A percentile compares a stretch with the other conserved stretches of the same genome.
phyloP scores from a whole-genome alignment of 2,888 invertebrate genomes.

The Drosophila mulleri region DNA sequence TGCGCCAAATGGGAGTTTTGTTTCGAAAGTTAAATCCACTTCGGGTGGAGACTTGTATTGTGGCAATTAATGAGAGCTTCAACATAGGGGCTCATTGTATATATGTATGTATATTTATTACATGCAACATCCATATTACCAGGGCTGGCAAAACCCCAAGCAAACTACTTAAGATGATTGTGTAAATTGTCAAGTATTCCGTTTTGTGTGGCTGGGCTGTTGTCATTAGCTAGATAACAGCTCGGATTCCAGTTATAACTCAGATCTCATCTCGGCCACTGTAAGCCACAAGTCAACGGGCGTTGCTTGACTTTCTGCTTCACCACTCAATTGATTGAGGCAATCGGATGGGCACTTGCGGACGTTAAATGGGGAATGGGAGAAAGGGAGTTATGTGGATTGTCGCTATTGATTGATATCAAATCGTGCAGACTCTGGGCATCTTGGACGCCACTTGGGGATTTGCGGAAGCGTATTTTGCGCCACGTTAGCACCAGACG shows the following conservation, averaged over 20 bases:
- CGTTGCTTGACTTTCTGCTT: conserved; percentile 59
- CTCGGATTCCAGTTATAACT: conserved; percentile 41
- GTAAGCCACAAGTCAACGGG: conserved; percentile 33
- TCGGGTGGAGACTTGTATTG: conserved; percentile 27
- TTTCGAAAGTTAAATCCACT: conserved; percentile 36
- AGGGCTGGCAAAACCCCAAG: neutral
- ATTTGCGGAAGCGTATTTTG: conserved; percentile 48
- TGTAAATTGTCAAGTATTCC: conserved; percentile 24
- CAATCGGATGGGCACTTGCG: conserved; percentile 35
- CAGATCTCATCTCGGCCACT: conserved; percentile 19
- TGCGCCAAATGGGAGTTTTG: conserved; percentile 23
- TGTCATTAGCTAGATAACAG: conserved; percentile 43
- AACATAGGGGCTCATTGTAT: conserved; percentile 10
- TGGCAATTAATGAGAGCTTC: conserved; percentile 48
- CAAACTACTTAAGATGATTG: conserved; percentile 19
- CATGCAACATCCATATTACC: neutral
- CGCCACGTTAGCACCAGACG: conserved; percentile 48
- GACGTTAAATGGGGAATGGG: neutral
- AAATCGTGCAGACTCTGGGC: conserved; percentile 39
- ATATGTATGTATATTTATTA: neutral
- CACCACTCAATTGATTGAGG: conserved; percentile 64
- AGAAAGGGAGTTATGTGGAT: conserved; percentile 33
- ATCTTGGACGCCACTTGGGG: conserved; percentile 46
- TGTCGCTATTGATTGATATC: conserved; percentile 69
- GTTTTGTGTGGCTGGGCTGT: conserved; percentile 21